Base-by-base conservation (phyloP, 2,888 invertebrate species). In the Microdon myrmicae region DNA sequence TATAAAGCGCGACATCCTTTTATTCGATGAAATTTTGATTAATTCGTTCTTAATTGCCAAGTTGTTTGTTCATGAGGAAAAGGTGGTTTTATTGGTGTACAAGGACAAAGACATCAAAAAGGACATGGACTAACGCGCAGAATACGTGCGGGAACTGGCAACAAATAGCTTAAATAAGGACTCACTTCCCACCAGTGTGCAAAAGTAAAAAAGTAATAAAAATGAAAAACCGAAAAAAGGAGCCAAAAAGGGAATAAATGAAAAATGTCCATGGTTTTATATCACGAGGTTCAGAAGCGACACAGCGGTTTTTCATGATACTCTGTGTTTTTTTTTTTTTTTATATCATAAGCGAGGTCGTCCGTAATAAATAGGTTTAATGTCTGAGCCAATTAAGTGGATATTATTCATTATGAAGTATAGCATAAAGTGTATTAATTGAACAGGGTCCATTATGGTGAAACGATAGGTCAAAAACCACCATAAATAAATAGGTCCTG, bases 1-100 rank as follows among this genome's bases (percentile, higher is more conserved):
- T 34, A 4, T 7, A 25, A 12, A 32, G 43, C 14, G 13, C 28
- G 29, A 39, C 37, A 56, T 51, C 47, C 19, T 31, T 56, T 64
- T 51, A 56, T 56, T 51, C 64, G 56, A 64, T 64, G 56, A 64
- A 51, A 56, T 64, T 56, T 49, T 64, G 64, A 64, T 64, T 64
- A 56, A 64, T 64, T 47, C 56, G 53, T 56, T 64, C 53, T 64
- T 64, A 64, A 64, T 64, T 64, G 56, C 51, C 16, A 28, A 47
- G 45, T 47, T 51, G 43, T 39, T 43, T 41, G 48, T 23, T 49
- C 49, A 37, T 29, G 26, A 28, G 23, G 8, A 9, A 47, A 14
- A 19, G 22, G 29, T 32, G 22, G 39, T 16, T 17, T 44, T 9
- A 16, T 25, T 12, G 19, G 29, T 16, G n/a, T n/a, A n/a, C n/a